Conservation (phyloP, 2,797 vertebrate genomes). For the Sebastes hopkinsi region DNA sequence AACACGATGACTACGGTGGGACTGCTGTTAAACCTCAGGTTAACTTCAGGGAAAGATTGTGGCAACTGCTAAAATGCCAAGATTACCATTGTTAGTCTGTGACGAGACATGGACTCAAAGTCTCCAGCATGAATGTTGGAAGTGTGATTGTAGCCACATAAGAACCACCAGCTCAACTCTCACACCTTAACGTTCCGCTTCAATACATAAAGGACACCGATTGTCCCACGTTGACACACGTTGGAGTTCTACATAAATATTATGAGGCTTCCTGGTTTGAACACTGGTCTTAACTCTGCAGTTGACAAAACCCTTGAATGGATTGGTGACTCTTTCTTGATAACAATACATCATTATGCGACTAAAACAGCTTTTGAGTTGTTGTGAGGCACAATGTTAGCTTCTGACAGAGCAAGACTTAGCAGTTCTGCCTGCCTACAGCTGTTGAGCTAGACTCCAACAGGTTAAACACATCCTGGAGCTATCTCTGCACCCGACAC, state of each 20-base stretch:
- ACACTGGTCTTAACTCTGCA: neutral
- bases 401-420: neutral
- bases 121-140: neutral
- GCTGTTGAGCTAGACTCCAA: neutral
- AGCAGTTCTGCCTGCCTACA: neutral
- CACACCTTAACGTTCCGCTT: neutral
- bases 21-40: neutral
- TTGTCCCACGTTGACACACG: neutral
- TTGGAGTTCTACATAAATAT: neutral
- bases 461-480: slow-evolving; percentile 35
- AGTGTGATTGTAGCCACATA: neutral
- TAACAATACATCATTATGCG: neutral
- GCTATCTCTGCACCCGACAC: slow-evolving; percentile 11
- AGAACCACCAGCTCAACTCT: neutral
- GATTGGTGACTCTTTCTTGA: neutral
- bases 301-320: neutral
- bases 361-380: neutral
- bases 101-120: neutral
- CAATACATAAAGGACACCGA: neutral
- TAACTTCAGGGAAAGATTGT: no score
- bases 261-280: neutral
- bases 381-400: neutral
- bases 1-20: neutral
- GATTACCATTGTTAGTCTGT: neutral
- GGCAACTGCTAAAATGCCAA: neutral